Conservation (phyloP, 1,140 invertebrate genomes). For the Rhizoglyphus robini region DNA sequence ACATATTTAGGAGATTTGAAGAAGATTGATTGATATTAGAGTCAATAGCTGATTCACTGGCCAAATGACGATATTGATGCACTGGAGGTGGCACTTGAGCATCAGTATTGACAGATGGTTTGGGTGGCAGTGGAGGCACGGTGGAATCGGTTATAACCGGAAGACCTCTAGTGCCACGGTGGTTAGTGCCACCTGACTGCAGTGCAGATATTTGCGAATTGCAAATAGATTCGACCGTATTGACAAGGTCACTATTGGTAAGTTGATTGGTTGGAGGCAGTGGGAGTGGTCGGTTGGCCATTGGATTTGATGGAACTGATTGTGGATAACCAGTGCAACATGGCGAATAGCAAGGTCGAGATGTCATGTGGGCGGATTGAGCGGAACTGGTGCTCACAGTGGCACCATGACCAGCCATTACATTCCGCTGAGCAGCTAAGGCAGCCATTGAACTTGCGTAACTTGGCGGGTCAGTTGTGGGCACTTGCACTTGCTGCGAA, state of each 20-base stretch:
- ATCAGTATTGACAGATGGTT: too few relatives aligned
- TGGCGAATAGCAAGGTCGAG: too few relatives aligned
- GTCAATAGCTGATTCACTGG: background rate
- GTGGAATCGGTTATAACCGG: background rate
- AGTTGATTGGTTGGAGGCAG: background rate
- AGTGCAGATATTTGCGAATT: constrained; percentile 27
- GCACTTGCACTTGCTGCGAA: constrained; percentile 36
- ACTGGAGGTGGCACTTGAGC: background rate
- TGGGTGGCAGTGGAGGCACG: constrained; percentile 23
- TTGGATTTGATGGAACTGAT: background rate
- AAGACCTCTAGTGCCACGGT: background rate
- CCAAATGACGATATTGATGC: background rate
- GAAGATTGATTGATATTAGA: too few relatives aligned
- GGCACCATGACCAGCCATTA: background rate
- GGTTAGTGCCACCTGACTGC: background rate
- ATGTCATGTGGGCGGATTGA: too few relatives aligned
- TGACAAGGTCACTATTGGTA: constrained; percentile 25
- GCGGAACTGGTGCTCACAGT: background rate
- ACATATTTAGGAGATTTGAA: too few relatives aligned
- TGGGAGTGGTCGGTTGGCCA: background rate
- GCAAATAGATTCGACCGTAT: constrained; percentile 29
- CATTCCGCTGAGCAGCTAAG: constrained; percentile 50
- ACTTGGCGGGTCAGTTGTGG: constrained; percentile 74
- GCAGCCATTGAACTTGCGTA: constrained; percentile 83
- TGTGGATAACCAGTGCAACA: background rate